These are phyloP conservation scores for Camponotus fellah DNA, from an alignment of 2,888 invertebrate species.

Conservation along the genomic window DNA sequence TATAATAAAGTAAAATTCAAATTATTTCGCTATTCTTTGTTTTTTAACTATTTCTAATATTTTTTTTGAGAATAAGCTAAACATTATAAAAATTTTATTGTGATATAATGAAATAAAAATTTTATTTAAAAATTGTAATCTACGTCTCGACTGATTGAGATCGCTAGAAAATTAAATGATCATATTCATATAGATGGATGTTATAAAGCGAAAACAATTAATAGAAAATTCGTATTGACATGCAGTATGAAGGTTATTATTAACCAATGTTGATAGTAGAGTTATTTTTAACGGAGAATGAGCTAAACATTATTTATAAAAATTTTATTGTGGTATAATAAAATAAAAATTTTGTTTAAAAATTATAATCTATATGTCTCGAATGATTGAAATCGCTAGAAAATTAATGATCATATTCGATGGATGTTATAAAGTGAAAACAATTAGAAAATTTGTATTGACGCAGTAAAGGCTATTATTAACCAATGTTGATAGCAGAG, in stretches of 20 bases:
- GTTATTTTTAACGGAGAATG: constrained; percentile 26
- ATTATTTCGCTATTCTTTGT: not conserved
- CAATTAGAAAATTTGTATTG: not conserved
- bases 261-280: not conserved
- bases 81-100: not conserved
- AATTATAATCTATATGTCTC: not conserved
- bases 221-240: not conserved
- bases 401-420: not conserved
- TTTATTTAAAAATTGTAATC: not conserved
- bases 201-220: not conserved
- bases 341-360: not conserved
- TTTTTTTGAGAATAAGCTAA: not conserved
- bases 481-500: not conserved
- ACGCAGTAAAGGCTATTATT: constrained; percentile 35
- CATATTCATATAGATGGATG: not conserved
- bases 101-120: not conserved
- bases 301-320: not conserved
- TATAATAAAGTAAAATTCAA: not conserved
- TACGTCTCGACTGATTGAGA: not conserved
- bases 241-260: constrained; percentile 29
- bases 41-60: not conserved
- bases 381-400: not conserved
- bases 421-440: not conserved
- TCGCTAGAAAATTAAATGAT: not conserved
- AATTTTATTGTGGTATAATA: not conserved